Evolutionary conservation across 2,797 vertebrate genomes (phyloP), one percentile per base, ranked within the genome.

Genomic region (Spinibarbus caldwelli): DNA sequence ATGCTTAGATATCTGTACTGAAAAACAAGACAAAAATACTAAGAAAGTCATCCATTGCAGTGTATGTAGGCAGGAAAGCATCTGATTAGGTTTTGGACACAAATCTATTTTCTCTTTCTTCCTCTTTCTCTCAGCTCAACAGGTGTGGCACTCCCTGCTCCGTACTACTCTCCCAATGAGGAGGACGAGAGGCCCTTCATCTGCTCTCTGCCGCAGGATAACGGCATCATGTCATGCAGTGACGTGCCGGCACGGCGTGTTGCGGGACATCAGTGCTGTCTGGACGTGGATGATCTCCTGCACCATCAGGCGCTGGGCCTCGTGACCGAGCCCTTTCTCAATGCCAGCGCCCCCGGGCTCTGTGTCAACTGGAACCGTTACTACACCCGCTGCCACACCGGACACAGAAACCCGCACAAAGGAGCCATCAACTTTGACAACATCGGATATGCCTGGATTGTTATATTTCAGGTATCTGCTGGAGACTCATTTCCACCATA

Each of bases 371-470:
- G 98, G 98, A 98, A 99, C 93, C 96, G 95, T 71, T 99, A 99
- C 85, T 99, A 99, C 92, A 99, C 97, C 0, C 95, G 96, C 82
- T 99, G 98, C 87, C 96, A 96, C 21, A 98, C 98, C 0, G 97
- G 97, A 47, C 93, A 95, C 0, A 94, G 94, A 86, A 99, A 99
- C 91, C 98, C 98, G 0, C 98, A 99, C 94, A 99, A 99, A 89
- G 98, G 97, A 0, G 97, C 98, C 89, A 99, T 99, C 94, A 99
- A 98, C 94, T 99, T 99, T 2, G 98, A 99, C 95, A 99, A 99
- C 92, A 99, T 99, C 0, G 98, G 97, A 38, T 99, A 97, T 0
- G 98, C 98, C 80, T 99, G 98, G 98, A 99, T 99, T 1, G 98
- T 99, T 84, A 99, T 99, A 91, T 99, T 99, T 89, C 98, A 99